These are phyloP conservation scores for Scaptomyza montana DNA, from an alignment of 1,140 invertebrate genomes.

Conservation along the genomic window DNA sequence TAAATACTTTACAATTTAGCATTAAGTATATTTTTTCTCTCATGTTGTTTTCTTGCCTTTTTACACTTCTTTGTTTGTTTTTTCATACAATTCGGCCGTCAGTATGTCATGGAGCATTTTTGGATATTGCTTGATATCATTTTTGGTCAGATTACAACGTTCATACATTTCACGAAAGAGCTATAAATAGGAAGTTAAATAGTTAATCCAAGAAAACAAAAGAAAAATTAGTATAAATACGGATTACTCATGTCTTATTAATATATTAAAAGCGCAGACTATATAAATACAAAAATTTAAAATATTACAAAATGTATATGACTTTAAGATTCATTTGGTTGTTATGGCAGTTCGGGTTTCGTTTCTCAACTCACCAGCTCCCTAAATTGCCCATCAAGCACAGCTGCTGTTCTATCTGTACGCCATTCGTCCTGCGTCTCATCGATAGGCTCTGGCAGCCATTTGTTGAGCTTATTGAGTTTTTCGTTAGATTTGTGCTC, in stretches of 20 bases:
- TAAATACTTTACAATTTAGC: neutral
- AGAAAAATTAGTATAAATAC: too few species aligned
- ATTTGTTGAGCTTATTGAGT: constrained; percentile 12
- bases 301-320: too few species aligned
- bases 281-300: too few species aligned
- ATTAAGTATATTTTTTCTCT: neutral
- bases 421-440: constrained; percentile 40
- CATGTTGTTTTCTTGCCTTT: neutral
- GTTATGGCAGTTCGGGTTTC: too few species aligned
- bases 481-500: neutral
- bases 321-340: too few species aligned
- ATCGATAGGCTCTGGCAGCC: constrained; percentile 45
- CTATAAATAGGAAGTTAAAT: constrained; percentile 27
- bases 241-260: too few species aligned
- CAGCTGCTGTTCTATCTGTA: constrained; percentile 37
- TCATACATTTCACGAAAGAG: constrained; percentile 68
- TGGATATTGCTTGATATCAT: constrained; percentile 72
- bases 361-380: constrained; percentile 20
- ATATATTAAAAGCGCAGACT: too few species aligned
- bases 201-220: too few species aligned
- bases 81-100: neutral
- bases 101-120: constrained; percentile 54
- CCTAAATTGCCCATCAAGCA: constrained; percentile 38
- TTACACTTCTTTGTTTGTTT: too few species aligned
- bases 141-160: constrained; percentile 64